Evolutionary conservation across 2,797 vertebrate genomes (phyloP).

Genomic region (Helostoma temminkii): DNA sequence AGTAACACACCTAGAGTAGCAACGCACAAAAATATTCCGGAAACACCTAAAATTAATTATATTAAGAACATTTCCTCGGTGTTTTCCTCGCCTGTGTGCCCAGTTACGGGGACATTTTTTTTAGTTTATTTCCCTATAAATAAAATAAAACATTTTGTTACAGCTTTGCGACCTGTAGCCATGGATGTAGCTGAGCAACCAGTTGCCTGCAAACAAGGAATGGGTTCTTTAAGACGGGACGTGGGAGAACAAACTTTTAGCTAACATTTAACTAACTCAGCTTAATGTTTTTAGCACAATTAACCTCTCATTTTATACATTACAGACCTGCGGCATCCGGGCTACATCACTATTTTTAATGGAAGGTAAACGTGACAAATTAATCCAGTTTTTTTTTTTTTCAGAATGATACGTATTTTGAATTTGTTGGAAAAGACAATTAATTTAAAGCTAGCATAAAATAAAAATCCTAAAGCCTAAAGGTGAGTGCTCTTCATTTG

Average conservation of each 20-base stretch:
- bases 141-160: neutral
- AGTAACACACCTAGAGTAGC: too few species aligned
- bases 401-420: neutral
- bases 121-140: neutral
- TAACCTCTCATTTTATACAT: neutral
- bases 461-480: too few species aligned
- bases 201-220: conserved; percentile 42
- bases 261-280: neutral
- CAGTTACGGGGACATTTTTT: too few species aligned
- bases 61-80: too few species aligned
- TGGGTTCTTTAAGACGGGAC: neutral
- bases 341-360: too few species aligned
- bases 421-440: neutral
- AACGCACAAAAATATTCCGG: too few species aligned
- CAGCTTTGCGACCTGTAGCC: conserved; percentile 4
- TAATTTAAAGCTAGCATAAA: too few species aligned
- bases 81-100: too few species aligned
- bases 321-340: neutral
- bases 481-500: conserved; percentile 1
- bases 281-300: neutral
- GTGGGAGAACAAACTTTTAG: conserved; percentile 12
- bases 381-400: neutral
- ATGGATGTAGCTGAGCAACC: conserved; percentile 26
- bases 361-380: neutral
- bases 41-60: too few species aligned